A percentile compares a stretch with the other conserved stretches of the same genome.
phyloP scores from a whole-genome alignment of 2,888 invertebrate species.

The Caenorhabditis becei region DNA sequence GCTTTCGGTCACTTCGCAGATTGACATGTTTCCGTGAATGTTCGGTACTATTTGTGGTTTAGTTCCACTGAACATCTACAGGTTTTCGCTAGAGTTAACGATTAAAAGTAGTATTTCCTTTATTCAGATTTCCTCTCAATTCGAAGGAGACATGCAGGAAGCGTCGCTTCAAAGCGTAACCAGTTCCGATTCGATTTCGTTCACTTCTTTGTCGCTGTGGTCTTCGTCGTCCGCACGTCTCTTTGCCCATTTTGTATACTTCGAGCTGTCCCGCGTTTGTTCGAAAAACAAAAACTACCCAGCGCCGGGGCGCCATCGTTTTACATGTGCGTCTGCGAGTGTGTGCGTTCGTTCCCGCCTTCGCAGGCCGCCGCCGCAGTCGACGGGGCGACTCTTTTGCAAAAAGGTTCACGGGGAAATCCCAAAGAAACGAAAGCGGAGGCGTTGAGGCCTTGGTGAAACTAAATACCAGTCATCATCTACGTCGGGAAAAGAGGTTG shows the following conservation, averaged over 20 bases:
- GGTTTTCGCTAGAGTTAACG: not conserved
- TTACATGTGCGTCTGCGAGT: conserved; percentile 39
- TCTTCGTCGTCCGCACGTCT: conserved; percentile 34
- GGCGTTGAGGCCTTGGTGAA: conserved; percentile 46
- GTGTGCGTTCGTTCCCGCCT: conserved; percentile 41
- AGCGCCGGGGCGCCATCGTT: conserved; percentile 16
- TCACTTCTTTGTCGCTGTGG: conserved; percentile 18
- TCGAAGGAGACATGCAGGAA: conserved; percentile 28
- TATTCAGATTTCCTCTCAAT: not conserved
- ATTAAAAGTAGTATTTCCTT: too few relatives aligned
- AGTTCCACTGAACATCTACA: not conserved
- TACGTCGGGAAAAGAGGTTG: conserved; percentile 6
- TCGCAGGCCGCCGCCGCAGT: not conserved
- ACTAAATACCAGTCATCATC: conserved; percentile 35
- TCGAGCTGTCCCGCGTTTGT: conserved; percentile 29
- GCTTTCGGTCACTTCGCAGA: too few relatives aligned
- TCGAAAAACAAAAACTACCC: conserved; percentile 47
- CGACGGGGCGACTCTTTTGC: conserved; percentile 22
- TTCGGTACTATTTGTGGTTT: not conserved
- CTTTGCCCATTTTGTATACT: conserved; percentile 28
- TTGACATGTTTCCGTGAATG: not conserved
- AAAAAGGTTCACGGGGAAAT: conserved; percentile 20
- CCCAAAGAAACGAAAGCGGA: conserved; percentile 25
- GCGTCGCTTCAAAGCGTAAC: conserved; percentile 35
- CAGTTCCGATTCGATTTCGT: conserved; percentile 52